Percentiles rank a stretch among this genome's conserved stretches.
Evolutionary conservation across 2,888 invertebrate species (phyloP).

Genomic region (Andrena trimmerana): DNA sequence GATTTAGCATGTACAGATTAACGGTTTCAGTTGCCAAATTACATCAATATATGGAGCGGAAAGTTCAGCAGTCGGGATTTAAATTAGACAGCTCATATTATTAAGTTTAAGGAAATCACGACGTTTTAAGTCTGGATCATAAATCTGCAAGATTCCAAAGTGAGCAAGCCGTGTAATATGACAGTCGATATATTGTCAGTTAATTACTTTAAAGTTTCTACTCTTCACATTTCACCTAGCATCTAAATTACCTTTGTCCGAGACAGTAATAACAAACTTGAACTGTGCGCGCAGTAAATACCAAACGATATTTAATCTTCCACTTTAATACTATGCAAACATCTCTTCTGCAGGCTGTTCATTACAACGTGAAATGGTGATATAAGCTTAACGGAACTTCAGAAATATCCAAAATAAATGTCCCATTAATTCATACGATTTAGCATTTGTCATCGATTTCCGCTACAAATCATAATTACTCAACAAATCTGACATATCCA

Average conservation of each 20-base stretch:
- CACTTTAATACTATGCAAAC: too few relatives aligned
- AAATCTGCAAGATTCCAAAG: not conserved
- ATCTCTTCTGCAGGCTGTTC: not conserved
- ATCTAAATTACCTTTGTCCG: too few relatives aligned
- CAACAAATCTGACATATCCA: slow-evolving; percentile 11
- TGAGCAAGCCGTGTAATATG: slow-evolving; percentile 1
- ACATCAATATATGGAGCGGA: not conserved
- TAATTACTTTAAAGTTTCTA: too few relatives aligned
- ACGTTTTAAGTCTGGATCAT: not conserved
- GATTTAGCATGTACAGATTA: slow-evolving; percentile 9
- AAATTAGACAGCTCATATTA: not conserved
- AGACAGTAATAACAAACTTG: too few relatives aligned
- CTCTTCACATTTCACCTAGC: too few relatives aligned
- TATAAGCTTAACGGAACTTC: not conserved
- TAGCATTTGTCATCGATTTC: not conserved
- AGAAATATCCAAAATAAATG: too few relatives aligned
- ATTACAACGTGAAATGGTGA: not conserved
- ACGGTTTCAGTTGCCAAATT: not conserved
- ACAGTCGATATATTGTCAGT: slow-evolving; percentile 2
- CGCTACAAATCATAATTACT: not conserved
- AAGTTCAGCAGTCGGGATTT: not conserved
- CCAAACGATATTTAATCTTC: too few relatives aligned
- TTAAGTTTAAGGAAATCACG: not conserved
- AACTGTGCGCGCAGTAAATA: too few relatives aligned
- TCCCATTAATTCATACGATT: not conserved